These are phyloP conservation scores for Abscondita cerata DNA, from an alignment of 2,888 invertebrate genomes.

Conservation along the genomic window DNA sequence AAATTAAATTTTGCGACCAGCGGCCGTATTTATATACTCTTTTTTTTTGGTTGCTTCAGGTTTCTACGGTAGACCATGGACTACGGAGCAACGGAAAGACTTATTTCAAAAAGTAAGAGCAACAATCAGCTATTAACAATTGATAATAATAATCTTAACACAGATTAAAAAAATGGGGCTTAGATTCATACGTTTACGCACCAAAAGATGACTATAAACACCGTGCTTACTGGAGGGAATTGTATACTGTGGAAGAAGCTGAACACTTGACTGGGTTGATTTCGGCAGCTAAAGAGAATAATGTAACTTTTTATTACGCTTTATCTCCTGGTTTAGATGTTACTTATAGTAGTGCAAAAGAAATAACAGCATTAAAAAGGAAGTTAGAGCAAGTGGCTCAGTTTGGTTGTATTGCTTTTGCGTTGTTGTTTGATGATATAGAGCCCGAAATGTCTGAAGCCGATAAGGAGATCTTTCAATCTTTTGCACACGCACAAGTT, in stretches of 20 bases:
- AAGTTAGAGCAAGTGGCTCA: conserved; percentile 95
- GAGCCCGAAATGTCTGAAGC: conserved; percentile 96
- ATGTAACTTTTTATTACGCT: conserved; percentile 95
- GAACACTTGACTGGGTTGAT: conserved; percentile 93
- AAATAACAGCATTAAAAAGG: conserved; percentile 86
- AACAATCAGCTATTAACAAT: too few species aligned
- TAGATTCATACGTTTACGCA: conserved; percentile 98
- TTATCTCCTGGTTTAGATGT: conserved; percentile 97
- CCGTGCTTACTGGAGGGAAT: conserved; percentile 94
- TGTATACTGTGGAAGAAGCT: conserved; percentile 97
- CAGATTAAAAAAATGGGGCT: conserved; percentile 94
- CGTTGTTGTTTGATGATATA: conserved; percentile 97
- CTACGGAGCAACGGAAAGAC: conserved; percentile 95
- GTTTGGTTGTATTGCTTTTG: conserved; percentile 92
- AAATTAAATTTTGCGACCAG: too few species aligned
- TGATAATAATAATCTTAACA: too few species aligned
- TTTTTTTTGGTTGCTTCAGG: conserved; percentile 74
- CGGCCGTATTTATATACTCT: too few species aligned
- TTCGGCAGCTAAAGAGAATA: conserved; percentile 84
- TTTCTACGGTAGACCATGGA: conserved; percentile 99
- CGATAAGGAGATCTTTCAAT: conserved; percentile 95
- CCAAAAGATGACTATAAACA: conserved; percentile 99
- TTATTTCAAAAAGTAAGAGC: conserved; percentile 89
- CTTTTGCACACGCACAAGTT: conserved; percentile 97
- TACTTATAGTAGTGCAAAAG: conserved; percentile 89